Percentiles rank a stretch among this genome's conserved stretches.
Evolutionary conservation across 2,888 invertebrate species (phyloP).

Genomic region (Drosophila anomalipes): DNA sequence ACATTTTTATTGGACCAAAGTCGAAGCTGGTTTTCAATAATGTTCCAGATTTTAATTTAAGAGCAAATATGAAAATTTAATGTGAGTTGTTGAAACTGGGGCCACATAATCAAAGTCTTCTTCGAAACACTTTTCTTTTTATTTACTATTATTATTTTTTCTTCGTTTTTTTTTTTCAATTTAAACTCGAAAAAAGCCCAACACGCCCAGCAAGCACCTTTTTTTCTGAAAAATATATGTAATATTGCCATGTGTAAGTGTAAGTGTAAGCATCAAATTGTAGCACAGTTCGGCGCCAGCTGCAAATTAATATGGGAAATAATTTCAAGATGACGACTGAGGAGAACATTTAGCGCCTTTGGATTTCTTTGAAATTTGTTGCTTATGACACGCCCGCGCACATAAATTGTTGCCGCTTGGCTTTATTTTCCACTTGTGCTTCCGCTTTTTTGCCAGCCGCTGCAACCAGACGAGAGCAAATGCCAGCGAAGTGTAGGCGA

Average conservation of each 20-base stretch:
- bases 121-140: neutral
- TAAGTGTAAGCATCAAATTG: constrained; percentile 8
- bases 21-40: neutral
- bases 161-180: neutral
- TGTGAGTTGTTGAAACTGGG: neutral
- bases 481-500: neutral
- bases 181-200: neutral
- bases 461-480: constrained; percentile 29
- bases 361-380: constrained; percentile 40
- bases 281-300: constrained; percentile 22
- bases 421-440: constrained; percentile 36
- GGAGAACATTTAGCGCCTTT: constrained; percentile 26
- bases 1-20: neutral
- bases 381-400: constrained; percentile 35
- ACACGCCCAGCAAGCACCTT: neutral
- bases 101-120: neutral
- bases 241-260: neutral
- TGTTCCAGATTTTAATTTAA: neutral
- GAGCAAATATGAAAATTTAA: neutral
- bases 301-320: constrained; percentile 43
- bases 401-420: constrained; percentile 23
- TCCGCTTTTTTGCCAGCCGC: constrained; percentile 22
- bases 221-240: neutral
- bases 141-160: neutral
- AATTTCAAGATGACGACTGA: constrained; percentile 41